Evolutionary conservation across 2,113 vertebrate genomes (phyloP).

Genomic region (Copsychus sechellarum): DNA sequence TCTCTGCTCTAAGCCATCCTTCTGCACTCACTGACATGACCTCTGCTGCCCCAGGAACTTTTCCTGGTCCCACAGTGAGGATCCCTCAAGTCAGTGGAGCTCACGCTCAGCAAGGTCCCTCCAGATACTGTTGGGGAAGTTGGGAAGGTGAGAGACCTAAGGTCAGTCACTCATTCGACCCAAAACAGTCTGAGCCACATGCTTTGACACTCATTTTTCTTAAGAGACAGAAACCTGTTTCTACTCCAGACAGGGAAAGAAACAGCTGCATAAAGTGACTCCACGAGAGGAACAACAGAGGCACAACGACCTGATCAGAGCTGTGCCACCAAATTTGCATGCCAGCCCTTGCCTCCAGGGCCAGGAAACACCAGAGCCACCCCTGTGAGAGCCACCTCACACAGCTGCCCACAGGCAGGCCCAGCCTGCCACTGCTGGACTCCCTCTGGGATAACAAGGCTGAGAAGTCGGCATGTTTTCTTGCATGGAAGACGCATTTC

Average conservation of each 20-base stretch:
- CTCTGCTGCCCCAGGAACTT: background rate
- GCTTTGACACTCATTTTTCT: background rate
- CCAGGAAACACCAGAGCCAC: background rate
- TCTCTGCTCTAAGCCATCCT: background rate
- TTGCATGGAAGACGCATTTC: background rate
- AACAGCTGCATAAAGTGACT: background rate
- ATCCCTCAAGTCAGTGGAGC: fast-evolving
- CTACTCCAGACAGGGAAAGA: background rate
- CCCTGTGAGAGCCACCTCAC: background rate
- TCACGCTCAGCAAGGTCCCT: fast-evolving
- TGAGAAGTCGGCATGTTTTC: background rate
- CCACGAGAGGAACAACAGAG: background rate
- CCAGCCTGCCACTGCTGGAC: background rate
- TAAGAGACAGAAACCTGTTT: background rate
- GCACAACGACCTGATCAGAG: background rate
- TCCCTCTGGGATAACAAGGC: background rate
- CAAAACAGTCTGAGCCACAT: background rate
- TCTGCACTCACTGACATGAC: fast-evolving
- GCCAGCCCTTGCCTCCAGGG: background rate
- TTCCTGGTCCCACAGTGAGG: background rate
- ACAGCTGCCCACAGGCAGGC: background rate
- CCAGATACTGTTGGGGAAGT: background rate
- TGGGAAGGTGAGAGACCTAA: background rate
- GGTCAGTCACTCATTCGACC: background rate
- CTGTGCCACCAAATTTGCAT: background rate